These are phyloP conservation scores for Notarius quadriscutis DNA, from an alignment of 2,113 vertebrate species.

Conservation along the genomic window DNA sequence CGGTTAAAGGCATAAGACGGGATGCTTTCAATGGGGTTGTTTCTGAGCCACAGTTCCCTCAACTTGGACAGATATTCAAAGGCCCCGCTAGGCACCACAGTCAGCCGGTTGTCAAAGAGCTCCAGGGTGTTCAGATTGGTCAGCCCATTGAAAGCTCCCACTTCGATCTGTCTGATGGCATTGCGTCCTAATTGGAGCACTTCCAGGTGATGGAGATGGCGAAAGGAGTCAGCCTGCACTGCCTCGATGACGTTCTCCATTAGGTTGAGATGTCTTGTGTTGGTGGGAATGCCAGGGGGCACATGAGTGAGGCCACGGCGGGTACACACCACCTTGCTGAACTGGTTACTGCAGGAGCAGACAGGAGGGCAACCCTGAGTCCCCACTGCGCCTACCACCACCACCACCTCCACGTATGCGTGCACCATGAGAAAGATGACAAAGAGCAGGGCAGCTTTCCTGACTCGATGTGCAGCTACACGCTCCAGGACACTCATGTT, in stretches of 20 bases:
- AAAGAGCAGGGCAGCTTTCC: constrained; percentile 90
- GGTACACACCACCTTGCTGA: constrained; percentile 97
- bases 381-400: constrained; percentile 78
- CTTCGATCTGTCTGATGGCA: constrained; percentile 96
- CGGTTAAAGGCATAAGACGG: constrained; percentile 98
- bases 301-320: constrained; percentile 88
- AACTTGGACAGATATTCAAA: constrained; percentile 98
- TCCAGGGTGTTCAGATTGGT: constrained; percentile 97
- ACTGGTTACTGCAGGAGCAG: constrained; percentile 98
- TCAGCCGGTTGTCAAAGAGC: constrained; percentile 96
- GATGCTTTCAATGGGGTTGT: constrained; percentile 98
- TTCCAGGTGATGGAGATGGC: constrained; percentile 96
- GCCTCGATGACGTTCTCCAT: constrained; percentile 98
- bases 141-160: constrained; percentile 96
- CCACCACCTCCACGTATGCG: constrained; percentile 80
- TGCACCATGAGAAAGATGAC: constrained; percentile 88
- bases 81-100: constrained; percentile 95
- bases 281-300: constrained; percentile 90
- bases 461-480: constrained; percentile 95
- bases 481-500: constrained; percentile 99
- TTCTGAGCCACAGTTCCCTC: constrained; percentile 94
- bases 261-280: constrained; percentile 96
- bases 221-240: constrained; percentile 96
- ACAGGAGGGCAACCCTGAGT: constrained; percentile 91
- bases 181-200: constrained; percentile 96